phyloP scores from a whole-genome alignment of 2,888 invertebrate species.

The Drosophila limbata region DNA sequence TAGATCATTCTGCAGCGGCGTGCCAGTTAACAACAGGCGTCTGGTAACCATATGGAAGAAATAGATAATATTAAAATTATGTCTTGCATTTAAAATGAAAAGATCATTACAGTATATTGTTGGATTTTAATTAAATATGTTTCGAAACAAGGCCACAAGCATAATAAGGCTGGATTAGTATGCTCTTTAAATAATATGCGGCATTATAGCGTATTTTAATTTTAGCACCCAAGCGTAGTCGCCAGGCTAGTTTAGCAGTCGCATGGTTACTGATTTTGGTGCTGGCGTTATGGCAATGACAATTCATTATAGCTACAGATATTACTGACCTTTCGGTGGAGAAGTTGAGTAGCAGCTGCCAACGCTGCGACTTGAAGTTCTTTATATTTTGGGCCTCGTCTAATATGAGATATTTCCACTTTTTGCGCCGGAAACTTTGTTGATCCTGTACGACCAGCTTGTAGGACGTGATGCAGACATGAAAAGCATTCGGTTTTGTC shows the following conservation, averaged over 20 bases:
- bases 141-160: constrained; percentile 78
- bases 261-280: constrained; percentile 83
- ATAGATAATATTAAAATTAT: neutral
- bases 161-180: constrained; percentile 58
- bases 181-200: constrained; percentile 66
- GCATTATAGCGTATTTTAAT: constrained; percentile 70
- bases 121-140: constrained; percentile 46
- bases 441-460: constrained; percentile 99
- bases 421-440: constrained; percentile 97
- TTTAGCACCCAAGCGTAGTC: constrained; percentile 84
- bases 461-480: constrained; percentile 98
- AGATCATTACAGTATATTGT: neutral
- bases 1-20: constrained; percentile 97
- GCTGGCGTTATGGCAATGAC: constrained; percentile 31
- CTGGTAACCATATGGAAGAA: constrained; percentile 85
- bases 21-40: constrained; percentile 95
- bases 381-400: constrained; percentile 99
- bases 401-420: constrained; percentile 99
- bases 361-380: constrained; percentile 99
- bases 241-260: constrained; percentile 77
- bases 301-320: neutral
- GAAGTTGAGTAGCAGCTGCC: constrained; percentile 98
- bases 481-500: constrained; percentile 99
- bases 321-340: constrained; percentile 92
- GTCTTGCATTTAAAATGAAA: neutral